Evolutionary conservation across 2,888 invertebrate species (phyloP).

Genomic region (Protophormia terraenovae): DNA sequence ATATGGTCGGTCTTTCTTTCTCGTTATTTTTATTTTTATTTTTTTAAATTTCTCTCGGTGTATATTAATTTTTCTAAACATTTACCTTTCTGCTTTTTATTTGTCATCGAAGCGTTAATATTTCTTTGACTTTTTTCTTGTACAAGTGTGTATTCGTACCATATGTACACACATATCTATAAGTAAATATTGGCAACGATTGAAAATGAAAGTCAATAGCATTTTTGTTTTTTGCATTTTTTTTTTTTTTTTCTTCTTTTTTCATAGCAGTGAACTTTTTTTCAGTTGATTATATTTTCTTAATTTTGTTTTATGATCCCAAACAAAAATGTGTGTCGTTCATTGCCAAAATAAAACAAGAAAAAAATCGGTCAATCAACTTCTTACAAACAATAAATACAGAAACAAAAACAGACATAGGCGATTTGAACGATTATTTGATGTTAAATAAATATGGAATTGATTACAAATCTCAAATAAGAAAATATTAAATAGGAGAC

Average conservation of each 20-base stretch:
- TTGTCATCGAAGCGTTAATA: constrained; percentile 35
- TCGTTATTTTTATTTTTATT: no score
- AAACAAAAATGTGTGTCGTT: constrained; percentile 33
- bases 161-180: no score
- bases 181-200: constrained; percentile 1
- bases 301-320: background rate
- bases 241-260: background rate
- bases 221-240: constrained; percentile 39
- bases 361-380: constrained; percentile 54
- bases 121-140: background rate
- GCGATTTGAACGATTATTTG: background rate
- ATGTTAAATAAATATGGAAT: background rate
- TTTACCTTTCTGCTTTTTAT: background rate
- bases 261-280: constrained; percentile 38
- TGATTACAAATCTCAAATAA: background rate
- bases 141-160: background rate
- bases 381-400: constrained; percentile 15
- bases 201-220: constrained; percentile 62
- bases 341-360: constrained; percentile 49
- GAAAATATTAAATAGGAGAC: background rate
- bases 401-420: background rate
- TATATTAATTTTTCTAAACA: constrained; percentile 11
- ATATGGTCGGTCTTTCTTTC: no score
- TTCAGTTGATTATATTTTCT: background rate
- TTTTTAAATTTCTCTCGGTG: constrained; percentile 7